These are phyloP conservation scores for Vombatus ursinus DNA, from an alignment of 2,113 vertebrate species.

Conservation along the genomic window DNA sequence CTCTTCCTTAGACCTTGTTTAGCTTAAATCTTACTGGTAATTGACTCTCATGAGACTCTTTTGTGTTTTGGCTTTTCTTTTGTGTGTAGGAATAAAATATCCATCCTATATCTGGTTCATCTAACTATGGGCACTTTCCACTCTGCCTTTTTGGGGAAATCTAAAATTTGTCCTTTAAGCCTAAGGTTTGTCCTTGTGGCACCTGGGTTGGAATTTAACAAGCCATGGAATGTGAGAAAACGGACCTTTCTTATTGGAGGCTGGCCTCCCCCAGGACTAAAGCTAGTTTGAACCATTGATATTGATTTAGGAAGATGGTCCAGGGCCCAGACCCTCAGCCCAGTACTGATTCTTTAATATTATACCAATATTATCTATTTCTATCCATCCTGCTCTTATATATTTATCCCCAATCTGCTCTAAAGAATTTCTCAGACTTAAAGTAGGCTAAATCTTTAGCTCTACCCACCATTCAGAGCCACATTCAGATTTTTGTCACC, in stretches of 20 bases:
- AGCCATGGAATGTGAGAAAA: not conserved
- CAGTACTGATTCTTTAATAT: not conserved
- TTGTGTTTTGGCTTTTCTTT: too few species aligned
- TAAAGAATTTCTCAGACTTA: conserved; percentile 22
- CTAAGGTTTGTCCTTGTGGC: too few species aligned
- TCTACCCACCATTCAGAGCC: conserved; percentile 62
- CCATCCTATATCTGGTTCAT: too few species aligned
- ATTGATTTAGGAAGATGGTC: not conserved
- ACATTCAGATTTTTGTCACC: conserved; percentile 56
- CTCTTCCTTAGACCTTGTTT: too few species aligned
- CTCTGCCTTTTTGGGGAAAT: too few species aligned
- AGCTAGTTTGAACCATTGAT: not conserved
- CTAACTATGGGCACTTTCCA: too few species aligned
- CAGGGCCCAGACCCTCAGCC: not conserved
- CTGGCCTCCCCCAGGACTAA: not conserved
- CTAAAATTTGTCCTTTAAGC: too few species aligned
- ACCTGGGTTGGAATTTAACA: too few species aligned
- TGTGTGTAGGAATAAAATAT: too few species aligned
- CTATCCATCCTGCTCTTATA: not conserved
- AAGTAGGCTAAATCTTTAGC: conserved; percentile 48
- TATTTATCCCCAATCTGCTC: conserved; percentile 27
- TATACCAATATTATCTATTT: not conserved
- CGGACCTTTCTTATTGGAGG: not conserved
- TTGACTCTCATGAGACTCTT: too few species aligned
- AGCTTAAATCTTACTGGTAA: too few species aligned